Evolutionary conservation across 2,113 vertebrate genomes (phyloP).

Genomic region (Phycodurus eques): DNA sequence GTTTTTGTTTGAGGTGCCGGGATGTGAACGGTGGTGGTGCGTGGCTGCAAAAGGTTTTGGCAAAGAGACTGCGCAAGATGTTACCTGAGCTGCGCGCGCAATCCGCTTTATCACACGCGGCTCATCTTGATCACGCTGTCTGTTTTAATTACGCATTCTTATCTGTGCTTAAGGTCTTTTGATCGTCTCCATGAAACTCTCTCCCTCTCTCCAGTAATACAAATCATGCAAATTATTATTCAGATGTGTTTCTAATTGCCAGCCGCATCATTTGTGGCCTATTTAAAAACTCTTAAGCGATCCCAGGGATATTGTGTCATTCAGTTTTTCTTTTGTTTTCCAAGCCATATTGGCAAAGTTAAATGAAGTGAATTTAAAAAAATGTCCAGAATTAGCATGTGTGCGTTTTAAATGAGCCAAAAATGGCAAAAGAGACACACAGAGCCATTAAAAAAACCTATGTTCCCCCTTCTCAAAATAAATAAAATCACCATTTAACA

Average conservation of each 20-base stretch:
- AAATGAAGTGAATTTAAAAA: too few relatives aligned
- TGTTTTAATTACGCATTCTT: conserved; percentile 42
- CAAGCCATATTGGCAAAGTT: background rate
- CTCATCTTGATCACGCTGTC: conserved; percentile 23
- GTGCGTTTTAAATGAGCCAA: too few relatives aligned
- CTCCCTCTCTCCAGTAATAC: background rate
- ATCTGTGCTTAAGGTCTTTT: conserved; percentile 28
- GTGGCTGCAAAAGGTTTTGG: background rate
- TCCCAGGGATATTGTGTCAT: conserved; percentile 5
- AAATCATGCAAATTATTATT: conserved; percentile 6
- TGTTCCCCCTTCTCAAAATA: too few relatives aligned
- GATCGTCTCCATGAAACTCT: conserved; percentile 5
- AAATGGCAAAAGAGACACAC: too few relatives aligned
- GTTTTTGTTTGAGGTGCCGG: background rate
- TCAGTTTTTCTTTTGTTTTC: background rate
- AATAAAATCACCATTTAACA: too few relatives aligned
- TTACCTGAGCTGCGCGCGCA: background rate
- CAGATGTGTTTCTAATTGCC: background rate
- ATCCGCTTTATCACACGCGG: background rate
- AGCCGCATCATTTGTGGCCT: background rate
- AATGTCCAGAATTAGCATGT: too few relatives aligned
- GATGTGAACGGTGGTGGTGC: background rate
- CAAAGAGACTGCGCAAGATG: background rate
- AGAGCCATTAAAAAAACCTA: too few relatives aligned
- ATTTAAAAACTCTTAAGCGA: background rate